Evolutionary conservation across 2,888 invertebrate species (phyloP), one percentile per base, ranked within the genome.

Genomic region (Yponomeuta plumbellus): DNA sequence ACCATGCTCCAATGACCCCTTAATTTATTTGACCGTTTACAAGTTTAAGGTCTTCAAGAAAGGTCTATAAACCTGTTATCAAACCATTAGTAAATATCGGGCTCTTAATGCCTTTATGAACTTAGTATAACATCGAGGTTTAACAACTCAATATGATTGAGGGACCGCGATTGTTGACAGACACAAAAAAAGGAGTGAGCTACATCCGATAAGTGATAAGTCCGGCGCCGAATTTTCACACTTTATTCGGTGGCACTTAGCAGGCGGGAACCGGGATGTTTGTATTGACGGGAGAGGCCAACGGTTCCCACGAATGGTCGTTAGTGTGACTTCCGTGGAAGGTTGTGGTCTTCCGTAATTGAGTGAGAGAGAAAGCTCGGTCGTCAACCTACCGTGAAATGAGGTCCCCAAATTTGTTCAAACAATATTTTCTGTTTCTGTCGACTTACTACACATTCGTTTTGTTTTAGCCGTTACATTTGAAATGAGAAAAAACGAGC

Each of bases 271-370:
- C 77, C 77, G 66, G 76, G 74, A 71, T 71, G 67, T 68, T 75
- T 74, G 79, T 82, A 52, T 76, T 44, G 17, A 17, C 21, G 74
- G 70, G 68, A 61, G 56, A 70, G 68, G 69, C 68, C 71, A 21
- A 61, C 11, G 75, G 75, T 86, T 86, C 86, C 82, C 86, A 88
- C 86, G 85, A 73, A 67, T 67, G 67, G 67, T 76, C 77, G 76
- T 76, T 80, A 79, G 74, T 75, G 76, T 71, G 73, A 80, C 83
- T 85, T 86, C 85, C 84, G 80, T 76, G 74, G 73, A 68, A 66
- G 56, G 61, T 61, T 56, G 52, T 64, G 57, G 56, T 23, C 22
- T 64, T n/a, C 64, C 26, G 61, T 65, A 65, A 34, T 67, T 58
- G 58, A 21, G 21, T 56, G 34, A 23, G 56, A 65, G 67, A 64